phyloP scores from a whole-genome alignment of 2,113 vertebrate genomes.

The Dendrocopos noguchii region DNA sequence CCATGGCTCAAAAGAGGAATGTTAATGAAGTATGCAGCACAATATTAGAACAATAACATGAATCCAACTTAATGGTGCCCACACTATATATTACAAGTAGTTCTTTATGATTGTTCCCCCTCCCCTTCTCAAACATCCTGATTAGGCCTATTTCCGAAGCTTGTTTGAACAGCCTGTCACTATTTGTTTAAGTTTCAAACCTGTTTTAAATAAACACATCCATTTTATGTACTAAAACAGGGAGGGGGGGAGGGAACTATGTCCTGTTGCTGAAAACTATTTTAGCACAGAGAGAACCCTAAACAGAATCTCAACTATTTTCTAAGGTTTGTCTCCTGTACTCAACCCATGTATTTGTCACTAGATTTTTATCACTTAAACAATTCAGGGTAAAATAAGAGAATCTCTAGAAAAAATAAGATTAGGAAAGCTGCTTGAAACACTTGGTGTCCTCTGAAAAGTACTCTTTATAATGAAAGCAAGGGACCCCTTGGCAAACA shows the following conservation, averaged over 20 bases:
- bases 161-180: constrained; percentile 82
- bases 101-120: constrained; percentile 57
- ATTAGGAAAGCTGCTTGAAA: constrained; percentile 31
- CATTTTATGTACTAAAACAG: constrained; percentile 76
- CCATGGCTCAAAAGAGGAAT: constrained; percentile 6
- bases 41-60: constrained; percentile 48
- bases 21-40: constrained; percentile 32
- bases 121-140: constrained; percentile 78
- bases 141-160: constrained; percentile 79
- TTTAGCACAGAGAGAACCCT: constrained; percentile 43
- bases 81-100: constrained; percentile 64
- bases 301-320: constrained; percentile 21
- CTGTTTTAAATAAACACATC: constrained; percentile 80
- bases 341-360: constrained; percentile 23
- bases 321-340: constrained; percentile 19
- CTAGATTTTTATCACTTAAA: constrained; percentile 41
- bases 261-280: constrained; percentile 8
- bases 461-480: constrained; percentile 12
- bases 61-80: constrained; percentile 42
- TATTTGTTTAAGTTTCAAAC: constrained; percentile 82
- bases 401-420: constrained; percentile 38
- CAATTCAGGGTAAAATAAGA: constrained; percentile 1
- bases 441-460: constrained; percentile 12
- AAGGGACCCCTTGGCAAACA: constrained; percentile 15
- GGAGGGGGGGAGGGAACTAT: background rate